Percentiles rank a stretch among this genome's conserved stretches.
Conservation (phyloP, 2,797 vertebrate species). For the Pogoniulus pusillus region DNA sequence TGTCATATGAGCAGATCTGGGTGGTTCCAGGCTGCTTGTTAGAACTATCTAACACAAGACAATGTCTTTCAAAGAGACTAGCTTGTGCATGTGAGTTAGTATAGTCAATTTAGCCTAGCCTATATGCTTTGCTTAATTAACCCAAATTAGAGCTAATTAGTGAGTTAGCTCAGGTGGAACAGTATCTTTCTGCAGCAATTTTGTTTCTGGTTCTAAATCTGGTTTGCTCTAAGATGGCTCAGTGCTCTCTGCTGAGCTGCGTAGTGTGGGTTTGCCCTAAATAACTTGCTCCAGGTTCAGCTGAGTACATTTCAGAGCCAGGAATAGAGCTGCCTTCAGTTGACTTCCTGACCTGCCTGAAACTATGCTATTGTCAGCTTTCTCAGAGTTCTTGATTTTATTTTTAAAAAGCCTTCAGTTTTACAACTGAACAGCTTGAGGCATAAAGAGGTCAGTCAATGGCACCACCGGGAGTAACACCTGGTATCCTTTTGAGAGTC, state of each 20-base stretch:
- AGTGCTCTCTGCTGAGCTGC: neutral
- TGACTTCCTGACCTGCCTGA: constrained; percentile 46
- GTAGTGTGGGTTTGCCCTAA: neutral
- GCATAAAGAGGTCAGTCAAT: constrained; percentile 27
- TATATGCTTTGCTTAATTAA: constrained; percentile 21
- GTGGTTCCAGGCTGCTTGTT: neutral
- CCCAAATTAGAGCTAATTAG: constrained; percentile 34
- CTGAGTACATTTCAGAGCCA: constrained; percentile 8
- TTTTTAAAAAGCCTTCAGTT: constrained; percentile 57
- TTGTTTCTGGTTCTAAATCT: neutral
- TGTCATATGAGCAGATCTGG: neutral
- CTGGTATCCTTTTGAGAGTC: constrained; percentile 30
- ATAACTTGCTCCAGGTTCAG: neutral
- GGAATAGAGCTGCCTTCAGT: constrained; percentile 46
- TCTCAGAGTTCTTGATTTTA: constrained; percentile 30
- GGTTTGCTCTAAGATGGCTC: neutral
- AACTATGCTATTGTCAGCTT: constrained; percentile 47
- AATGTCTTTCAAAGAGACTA: neutral
- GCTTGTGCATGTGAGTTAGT: neutral
- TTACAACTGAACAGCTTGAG: constrained; percentile 36
- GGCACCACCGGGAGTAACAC: constrained; percentile 14
- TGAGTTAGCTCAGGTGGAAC: constrained; percentile 15
- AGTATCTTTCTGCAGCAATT: neutral
- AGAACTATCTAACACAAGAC: neutral
- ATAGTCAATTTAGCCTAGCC: neutral